Evolutionary conservation across 2,113 vertebrate genomes (phyloP).

Genomic region (Bujurquina vittata): DNA sequence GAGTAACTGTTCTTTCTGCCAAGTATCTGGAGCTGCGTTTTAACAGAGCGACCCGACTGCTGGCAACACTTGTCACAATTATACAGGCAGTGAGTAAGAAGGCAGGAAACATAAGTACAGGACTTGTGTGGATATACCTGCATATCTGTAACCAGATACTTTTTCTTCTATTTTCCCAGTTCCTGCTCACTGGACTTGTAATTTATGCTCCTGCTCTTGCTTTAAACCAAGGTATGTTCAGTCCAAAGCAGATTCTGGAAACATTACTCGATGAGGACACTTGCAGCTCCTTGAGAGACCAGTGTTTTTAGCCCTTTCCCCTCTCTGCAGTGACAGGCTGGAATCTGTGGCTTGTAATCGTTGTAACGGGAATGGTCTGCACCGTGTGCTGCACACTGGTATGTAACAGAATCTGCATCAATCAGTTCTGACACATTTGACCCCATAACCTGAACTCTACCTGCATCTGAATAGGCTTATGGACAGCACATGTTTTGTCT

Average conservation of each 20-base stretch:
- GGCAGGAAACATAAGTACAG: background rate
- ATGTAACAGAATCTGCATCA: slow-evolving; percentile 16
- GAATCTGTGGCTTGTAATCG: slow-evolving; percentile 87
- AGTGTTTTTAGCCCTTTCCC: background rate
- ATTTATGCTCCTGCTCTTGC: slow-evolving; percentile 95
- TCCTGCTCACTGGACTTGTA: slow-evolving; percentile 90
- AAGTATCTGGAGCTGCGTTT: slow-evolving; percentile 91
- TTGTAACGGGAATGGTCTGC: slow-evolving; percentile 88
- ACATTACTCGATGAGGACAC: background rate
- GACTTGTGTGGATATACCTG: background rate
- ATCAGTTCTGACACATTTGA: background rate
- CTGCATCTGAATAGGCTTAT: background rate
- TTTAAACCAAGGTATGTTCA: slow-evolving; percentile 89
- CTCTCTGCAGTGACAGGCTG: slow-evolving; percentile 86
- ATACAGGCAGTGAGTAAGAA: slow-evolving; percentile 85
- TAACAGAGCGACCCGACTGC: slow-evolving; percentile 84
- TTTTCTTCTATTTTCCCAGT: slow-evolving; percentile 67
- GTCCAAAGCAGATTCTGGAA: background rate
- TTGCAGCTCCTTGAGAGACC: slow-evolving; percentile 15
- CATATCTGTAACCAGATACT: background rate
- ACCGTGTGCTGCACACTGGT: slow-evolving; percentile 93
- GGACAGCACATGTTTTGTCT: background rate
- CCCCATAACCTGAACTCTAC: background rate
- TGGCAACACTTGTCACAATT: slow-evolving; percentile 85
- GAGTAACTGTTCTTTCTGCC: background rate